Evolutionary conservation across 2,113 vertebrate genomes (phyloP).

Genomic region (Campylorhamphus procurvoides): DNA sequence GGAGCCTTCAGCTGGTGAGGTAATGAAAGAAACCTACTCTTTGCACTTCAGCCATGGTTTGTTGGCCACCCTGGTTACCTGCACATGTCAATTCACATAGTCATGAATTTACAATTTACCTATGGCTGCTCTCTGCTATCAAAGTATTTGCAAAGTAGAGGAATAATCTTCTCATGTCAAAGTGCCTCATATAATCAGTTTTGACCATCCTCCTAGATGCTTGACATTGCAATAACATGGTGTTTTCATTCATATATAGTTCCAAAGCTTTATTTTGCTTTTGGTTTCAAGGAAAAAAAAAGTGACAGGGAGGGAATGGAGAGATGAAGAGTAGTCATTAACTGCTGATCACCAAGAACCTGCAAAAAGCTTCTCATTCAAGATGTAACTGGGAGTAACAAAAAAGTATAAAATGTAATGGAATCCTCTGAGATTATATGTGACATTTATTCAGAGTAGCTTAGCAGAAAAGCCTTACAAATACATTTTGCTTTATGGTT

Average conservation of each 20-base stretch:
- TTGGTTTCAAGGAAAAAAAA: neutral
- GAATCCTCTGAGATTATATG: neutral
- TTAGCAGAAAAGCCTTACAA: neutral
- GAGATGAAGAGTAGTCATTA: neutral
- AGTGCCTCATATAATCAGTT: neutral
- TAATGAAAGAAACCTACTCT: neutral
- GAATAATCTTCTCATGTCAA: neutral
- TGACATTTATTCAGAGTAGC: neutral
- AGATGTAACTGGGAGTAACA: neutral
- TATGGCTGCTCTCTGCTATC: neutral
- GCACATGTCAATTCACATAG: neutral
- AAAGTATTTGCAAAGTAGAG: neutral
- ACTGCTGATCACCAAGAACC: neutral
- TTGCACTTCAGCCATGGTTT: neutral
- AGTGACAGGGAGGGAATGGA: rapidly evolving
- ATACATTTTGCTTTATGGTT: neutral
- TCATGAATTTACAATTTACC: neutral
- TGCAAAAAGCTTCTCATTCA: neutral
- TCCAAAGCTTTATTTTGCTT: neutral
- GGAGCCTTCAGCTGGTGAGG: neutral
- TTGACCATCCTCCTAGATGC: neutral
- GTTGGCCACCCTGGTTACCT: neutral
- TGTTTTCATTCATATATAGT: neutral
- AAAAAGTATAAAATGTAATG: neutral
- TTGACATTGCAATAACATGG: neutral